Base-by-base conservation (phyloP, 2,113 vertebrate genomes). In the Toxotes jaculatrix region DNA sequence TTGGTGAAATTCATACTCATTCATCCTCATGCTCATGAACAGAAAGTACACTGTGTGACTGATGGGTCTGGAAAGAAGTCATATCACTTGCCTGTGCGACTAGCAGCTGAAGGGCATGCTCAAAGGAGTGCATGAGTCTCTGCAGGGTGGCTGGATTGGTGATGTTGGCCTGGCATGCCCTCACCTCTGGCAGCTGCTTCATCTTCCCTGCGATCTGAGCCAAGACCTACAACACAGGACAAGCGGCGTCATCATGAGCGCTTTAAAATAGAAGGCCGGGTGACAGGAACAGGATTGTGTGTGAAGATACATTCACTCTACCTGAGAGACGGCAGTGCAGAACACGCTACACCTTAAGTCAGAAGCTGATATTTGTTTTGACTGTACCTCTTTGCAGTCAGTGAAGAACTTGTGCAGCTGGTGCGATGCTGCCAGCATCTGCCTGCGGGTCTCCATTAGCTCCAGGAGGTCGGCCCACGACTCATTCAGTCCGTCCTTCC, bases 401-500 rank as follows among this genome's bases (percentile, higher is more conserved):
- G 97, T 97, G 86, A 97, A 97, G 93, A 98, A 98, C 76, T 96
- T 96, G 84, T 99, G 97, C 72, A 99, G 95, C 94, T 98, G 97
- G 1, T 96, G 95, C 0, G 97, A 97, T 0, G 97, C 97, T 0
- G 96, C 95, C 75, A 99, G 92, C 96, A 98, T 97, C 93, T 98
- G 97, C 2, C 96, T 95, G 53, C 97, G 95, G 0, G 97, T 99
- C 89, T 98, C 97, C 77, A 99, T 97, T 77, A 99, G 95, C 90
- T 99, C 97, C 47, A 98, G 95, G 21, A 99, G 96, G 90, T 98
- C 97, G 0, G 97, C 97, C 97, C 97, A 99, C 1, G 97, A 96
- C 87, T 99, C 97, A 1, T 98, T 98, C 77, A 99, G 92, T 0
- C 96, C 95, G n/a, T 98, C 97, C 84, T 99, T 99, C 97, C 97